Percentiles rank a stretch among this genome's conserved stretches.
Conservation (phyloP, 2,888 invertebrate species). For the Andricus curvator region DNA sequence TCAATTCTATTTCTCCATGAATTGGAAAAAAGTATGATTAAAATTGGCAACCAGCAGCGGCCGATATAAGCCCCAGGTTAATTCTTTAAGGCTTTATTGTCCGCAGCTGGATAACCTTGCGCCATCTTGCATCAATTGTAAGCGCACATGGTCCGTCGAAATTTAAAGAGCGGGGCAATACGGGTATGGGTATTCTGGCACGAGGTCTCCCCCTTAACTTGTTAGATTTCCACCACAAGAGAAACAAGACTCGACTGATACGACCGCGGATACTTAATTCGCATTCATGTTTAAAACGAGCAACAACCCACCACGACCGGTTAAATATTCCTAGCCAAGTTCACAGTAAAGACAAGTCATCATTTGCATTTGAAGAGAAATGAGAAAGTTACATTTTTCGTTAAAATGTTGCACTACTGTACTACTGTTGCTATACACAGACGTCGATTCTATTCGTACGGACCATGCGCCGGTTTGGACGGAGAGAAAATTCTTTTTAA, state of each 20-base stretch:
- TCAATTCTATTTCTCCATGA: not conserved
- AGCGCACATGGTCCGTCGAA: not conserved
- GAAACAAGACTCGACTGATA: conserved; percentile 49
- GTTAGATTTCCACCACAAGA: conserved; percentile 36
- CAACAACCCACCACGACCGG: conserved; percentile 47
- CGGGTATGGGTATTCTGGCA: conserved; percentile 9
- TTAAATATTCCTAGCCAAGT: conserved; percentile 17
- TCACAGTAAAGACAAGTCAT: not conserved
- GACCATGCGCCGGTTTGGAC: not conserved
- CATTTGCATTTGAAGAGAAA: not conserved
- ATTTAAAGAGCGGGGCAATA: conserved; percentile 37
- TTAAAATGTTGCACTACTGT: conserved; percentile 13
- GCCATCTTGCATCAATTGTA: conserved; percentile 10
- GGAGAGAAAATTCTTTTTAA: conserved; percentile 8
- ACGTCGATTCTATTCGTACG: not conserved
- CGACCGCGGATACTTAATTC: conserved; percentile 49
- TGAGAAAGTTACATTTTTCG: conserved; percentile 26
- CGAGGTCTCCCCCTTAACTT: conserved; percentile 32
- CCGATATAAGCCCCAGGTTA: not conserved
- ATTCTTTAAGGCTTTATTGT: not conserved
- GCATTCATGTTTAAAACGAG: conserved; percentile 56
- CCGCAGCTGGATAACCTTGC: conserved; percentile 7
- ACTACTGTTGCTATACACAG: not conserved
- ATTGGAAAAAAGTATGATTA: conserved; percentile 2
- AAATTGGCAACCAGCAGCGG: not conserved